Percentiles rank a stretch among this genome's conserved stretches.
These are phyloP conservation scores for Tadarida brasiliensis DNA, from an alignment of 2,797 vertebrate species.

Conservation along the genomic window DNA sequence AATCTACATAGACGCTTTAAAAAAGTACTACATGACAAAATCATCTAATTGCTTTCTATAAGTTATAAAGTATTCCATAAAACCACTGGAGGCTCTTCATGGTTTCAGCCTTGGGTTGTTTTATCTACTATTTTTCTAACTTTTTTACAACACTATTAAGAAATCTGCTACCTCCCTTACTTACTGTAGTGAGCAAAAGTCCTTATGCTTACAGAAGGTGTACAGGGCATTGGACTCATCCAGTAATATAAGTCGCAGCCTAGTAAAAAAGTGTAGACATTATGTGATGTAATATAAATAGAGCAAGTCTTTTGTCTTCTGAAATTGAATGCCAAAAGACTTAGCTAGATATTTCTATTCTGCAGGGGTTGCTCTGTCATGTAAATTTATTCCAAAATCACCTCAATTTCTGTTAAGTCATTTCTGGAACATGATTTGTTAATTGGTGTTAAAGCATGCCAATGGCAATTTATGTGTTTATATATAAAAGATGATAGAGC, in stretches of 20 bases:
- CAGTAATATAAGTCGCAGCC: background rate
- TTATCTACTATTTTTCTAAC: background rate
- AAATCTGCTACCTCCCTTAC: background rate
- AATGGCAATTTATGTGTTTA: background rate
- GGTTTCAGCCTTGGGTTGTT: background rate
- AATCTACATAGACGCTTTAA: background rate
- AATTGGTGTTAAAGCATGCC: background rate
- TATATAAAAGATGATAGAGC: background rate
- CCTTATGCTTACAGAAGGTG: background rate
- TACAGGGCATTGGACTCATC: background rate
- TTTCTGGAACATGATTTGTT: background rate
- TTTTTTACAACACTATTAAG: background rate
- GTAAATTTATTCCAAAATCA: slow-evolving; percentile 26
- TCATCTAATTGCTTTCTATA: slow-evolving; percentile 19
- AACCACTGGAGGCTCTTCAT: background rate
- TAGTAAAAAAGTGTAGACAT: background rate
- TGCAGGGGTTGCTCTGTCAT: background rate
- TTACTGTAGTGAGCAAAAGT: background rate
- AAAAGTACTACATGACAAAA: background rate
- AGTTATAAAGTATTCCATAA: slow-evolving; percentile 26
- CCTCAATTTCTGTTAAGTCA: background rate
- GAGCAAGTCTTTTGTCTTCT: background rate
- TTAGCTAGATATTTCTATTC: background rate
- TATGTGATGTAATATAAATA: background rate
- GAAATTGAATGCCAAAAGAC: background rate